A percentile compares a stretch with the other conserved stretches of the same genome.
phyloP scores from a whole-genome alignment of 1,140 invertebrate genomes.

The Drosophila kepulauana region DNA sequence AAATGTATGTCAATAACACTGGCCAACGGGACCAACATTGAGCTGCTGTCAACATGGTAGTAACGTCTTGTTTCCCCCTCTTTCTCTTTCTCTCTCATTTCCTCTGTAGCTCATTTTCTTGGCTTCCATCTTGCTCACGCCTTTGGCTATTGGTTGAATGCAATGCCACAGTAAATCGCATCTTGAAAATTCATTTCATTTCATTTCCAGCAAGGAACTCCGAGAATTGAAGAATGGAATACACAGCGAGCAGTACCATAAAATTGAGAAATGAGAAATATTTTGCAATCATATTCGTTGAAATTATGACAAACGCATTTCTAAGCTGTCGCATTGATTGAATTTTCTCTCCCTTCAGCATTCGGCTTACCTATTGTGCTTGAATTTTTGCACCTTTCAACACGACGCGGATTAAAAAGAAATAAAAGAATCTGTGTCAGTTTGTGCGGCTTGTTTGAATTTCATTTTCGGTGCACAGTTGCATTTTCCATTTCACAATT shows the following conservation, averaged over 20 bases:
- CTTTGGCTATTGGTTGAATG: conserved; percentile 35
- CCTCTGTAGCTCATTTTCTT: not conserved
- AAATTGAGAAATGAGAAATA: conserved; percentile 71
- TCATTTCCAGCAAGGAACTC: conserved; percentile 39
- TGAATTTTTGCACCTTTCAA: conserved; percentile 63
- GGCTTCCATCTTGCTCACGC: conserved; percentile 30
- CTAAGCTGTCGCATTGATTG: conserved; percentile 79
- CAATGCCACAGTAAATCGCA: conserved; percentile 58
- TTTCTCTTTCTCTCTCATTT: not conserved
- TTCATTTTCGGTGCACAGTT: conserved; percentile 59
- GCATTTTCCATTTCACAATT: conserved; percentile 44
- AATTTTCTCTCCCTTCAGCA: conserved; percentile 51
- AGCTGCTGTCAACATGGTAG: conserved; percentile 56
- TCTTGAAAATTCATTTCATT: conserved; percentile 77
- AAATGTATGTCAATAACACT: conserved; percentile 75
- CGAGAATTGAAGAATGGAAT: conserved; percentile 20
- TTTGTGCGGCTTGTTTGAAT: conserved; percentile 57
- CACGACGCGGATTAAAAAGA: conserved; percentile 61
- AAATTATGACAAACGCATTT: conserved; percentile 84
- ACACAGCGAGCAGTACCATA: conserved; percentile 37
- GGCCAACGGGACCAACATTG: conserved; percentile 47
- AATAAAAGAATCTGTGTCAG: conserved; percentile 32
- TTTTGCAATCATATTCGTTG: conserved; percentile 76
- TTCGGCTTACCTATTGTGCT: conserved; percentile 47
- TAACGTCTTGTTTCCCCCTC: not conserved